Percentiles rank a stretch among this genome's conserved stretches.
Evolutionary conservation across 1,140 invertebrate genomes (phyloP).

Genomic region (Diorhabda carinulata): DNA sequence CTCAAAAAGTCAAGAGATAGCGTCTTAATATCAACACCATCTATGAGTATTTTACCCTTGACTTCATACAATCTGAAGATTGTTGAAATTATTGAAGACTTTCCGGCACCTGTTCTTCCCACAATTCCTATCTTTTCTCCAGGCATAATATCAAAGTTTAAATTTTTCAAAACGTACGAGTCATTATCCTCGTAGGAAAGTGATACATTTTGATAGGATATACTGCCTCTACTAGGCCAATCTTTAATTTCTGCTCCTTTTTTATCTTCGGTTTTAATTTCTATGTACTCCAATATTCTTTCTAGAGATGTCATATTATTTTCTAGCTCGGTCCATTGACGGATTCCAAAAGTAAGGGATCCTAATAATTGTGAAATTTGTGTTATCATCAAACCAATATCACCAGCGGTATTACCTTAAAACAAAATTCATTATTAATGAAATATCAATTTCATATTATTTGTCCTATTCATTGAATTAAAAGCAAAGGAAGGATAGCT

Average conservation of each 20-base stretch:
- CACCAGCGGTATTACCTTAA: conserved; percentile 49
- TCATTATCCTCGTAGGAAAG: conserved; percentile 60
- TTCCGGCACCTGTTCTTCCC: conserved; percentile 78
- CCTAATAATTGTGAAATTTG: conserved; percentile 57
- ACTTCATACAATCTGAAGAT: conserved; percentile 60
- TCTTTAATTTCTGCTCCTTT: conserved; percentile 46
- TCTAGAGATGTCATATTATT: conserved; percentile 79
- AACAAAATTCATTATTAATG: too few relatives aligned
- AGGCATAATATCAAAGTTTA: conserved; percentile 61
- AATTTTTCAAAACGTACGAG: conserved; percentile 66
- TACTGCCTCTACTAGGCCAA: conserved; percentile 70
- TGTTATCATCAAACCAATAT: conserved; percentile 59
- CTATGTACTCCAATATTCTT: conserved; percentile 65
- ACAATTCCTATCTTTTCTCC: conserved; percentile 71
- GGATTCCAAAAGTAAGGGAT: conserved; percentile 60
- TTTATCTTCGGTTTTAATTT: conserved; percentile 52
- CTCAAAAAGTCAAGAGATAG: conserved; percentile 68
- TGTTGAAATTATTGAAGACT: conserved; percentile 71
- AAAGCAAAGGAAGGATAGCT: too few relatives aligned
- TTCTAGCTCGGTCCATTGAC: conserved; percentile 61
- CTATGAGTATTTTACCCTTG: conserved; percentile 56
- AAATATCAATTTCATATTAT: too few relatives aligned
- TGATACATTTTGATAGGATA: conserved; percentile 64
- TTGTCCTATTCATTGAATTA: too few relatives aligned
- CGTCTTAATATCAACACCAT: conserved; percentile 55